Conservation (phyloP, 2,113 vertebrate genomes). For the Rhizomys pruinosus region DNA sequence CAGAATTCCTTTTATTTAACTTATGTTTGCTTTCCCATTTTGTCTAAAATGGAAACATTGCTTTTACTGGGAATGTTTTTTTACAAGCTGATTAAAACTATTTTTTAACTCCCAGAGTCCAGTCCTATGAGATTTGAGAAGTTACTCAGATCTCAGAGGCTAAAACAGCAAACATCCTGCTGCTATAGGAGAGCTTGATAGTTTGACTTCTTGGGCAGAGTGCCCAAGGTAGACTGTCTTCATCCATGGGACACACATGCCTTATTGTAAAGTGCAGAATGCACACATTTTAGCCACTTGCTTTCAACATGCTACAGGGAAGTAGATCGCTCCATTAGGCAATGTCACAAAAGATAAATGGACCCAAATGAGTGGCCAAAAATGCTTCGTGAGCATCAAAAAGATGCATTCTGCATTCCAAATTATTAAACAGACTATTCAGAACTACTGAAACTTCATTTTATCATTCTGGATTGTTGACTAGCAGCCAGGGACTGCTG, state of each 20-base stretch:
- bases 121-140: conserved; percentile 46
- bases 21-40: conserved; percentile 48
- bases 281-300: not conserved
- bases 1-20: conserved; percentile 42
- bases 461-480: conserved; percentile 54
- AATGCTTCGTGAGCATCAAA: conserved; percentile 67
- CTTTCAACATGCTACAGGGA: not conserved
- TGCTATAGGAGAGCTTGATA: not conserved
- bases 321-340: conserved; percentile 39
- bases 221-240: not conserved
- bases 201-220: not conserved
- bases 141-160: conserved; percentile 21
- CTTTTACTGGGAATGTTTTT: conserved; percentile 41
- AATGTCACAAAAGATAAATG: conserved; percentile 64
- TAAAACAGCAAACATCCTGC: conserved; percentile 39
- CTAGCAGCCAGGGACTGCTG: conserved; percentile 58
- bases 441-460: conserved; percentile 45
- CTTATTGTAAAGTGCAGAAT: not conserved
- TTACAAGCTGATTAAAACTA: conserved; percentile 37
- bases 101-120: conserved; percentile 41
- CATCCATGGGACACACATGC: not conserved
- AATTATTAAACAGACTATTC: conserved; percentile 63
- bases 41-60: conserved; percentile 34
- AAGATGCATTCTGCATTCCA: conserved; percentile 64
- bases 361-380: conserved; percentile 60